phyloP scores from a whole-genome alignment of 2,888 invertebrate species.

The Synanthedon vespiformis region DNA sequence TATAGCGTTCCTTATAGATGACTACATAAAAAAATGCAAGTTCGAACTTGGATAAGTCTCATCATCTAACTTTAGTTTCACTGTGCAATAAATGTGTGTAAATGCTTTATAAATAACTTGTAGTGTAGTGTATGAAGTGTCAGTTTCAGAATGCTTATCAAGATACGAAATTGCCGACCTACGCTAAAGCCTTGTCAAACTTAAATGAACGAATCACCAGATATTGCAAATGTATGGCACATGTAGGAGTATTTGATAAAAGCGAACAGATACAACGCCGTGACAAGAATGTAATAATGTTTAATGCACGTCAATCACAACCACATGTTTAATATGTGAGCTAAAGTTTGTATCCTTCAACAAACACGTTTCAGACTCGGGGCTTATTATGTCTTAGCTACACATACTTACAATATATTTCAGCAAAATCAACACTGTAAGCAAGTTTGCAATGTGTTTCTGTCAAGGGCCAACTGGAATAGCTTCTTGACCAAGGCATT shows the following conservation, averaged over 20 bases:
- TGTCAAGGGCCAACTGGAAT: too few species aligned
- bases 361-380: background rate
- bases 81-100: too few species aligned
- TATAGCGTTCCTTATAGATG: too few species aligned
- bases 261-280: slow-evolving; percentile 41
- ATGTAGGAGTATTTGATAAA: slow-evolving; percentile 45
- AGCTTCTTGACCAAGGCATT: too few species aligned
- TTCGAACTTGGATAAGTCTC: too few species aligned
- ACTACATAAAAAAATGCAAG: too few species aligned
- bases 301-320: slow-evolving; percentile 41
- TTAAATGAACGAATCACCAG: slow-evolving; percentile 47
- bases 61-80: too few species aligned
- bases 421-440: too few species aligned
- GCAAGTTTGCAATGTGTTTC: too few species aligned
- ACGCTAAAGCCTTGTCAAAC: slow-evolving; percentile 33
- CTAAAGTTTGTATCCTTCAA: slow-evolving; percentile 16
- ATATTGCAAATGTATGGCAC: slow-evolving; percentile 44
- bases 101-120: too few species aligned
- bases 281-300: slow-evolving; percentile 61
- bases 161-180: background rate
- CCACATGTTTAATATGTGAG: slow-evolving; percentile 39
- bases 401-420: background rate
- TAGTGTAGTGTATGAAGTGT: too few species aligned
- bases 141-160: too few species aligned
- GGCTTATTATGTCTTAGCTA: background rate